Evolutionary conservation across 2,888 invertebrate genomes (phyloP), one percentile per base, ranked within the genome.

Genomic region (Leptopterna dolabrata): DNA sequence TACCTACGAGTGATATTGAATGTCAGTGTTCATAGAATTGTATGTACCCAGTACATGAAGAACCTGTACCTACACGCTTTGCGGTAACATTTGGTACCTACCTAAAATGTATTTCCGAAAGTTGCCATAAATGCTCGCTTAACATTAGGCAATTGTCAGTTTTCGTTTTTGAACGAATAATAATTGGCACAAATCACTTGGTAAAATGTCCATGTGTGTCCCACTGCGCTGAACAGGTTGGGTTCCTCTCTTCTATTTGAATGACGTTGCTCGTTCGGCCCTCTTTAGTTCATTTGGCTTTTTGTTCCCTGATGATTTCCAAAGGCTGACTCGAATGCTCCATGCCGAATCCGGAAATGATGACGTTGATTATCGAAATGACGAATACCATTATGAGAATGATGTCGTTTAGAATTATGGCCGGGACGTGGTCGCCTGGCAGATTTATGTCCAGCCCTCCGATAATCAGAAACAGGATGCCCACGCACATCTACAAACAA

Each of bases 321-420:
- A 87, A 78, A 9, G 89, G 88, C 70, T 88, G 88, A 85, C 86
- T 89, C 7, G 89, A 89, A 73, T 90, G 90, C 85, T 96, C 96
- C 90, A 97, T 95, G 82, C 96, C 97, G 91, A 97, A 97, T 63
- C 95, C 96, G 73, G 97, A 96, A 91, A 96, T 96, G 76, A 97
- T 93, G 88, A 97, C 95, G 91, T 97, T 97, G 76, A 95, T 93
- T 82, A 96, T 93, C 19, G 96, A 96, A 92, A 97, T 96, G 82
- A 96, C 91, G 92, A 97, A 97, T 91, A 97, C 94, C 89, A 95
- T 94, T 91, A 96, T 94, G 88, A 97, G 94, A 90, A 96, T 96
- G 90, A 96, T 91, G 92, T 97, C 96, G 92, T 97, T 97, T 90
- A 97, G 93, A 89, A 96, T 93, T 90, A 95, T 92, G n/a, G 97